These are phyloP conservation scores for Aurelia aurita complex sp. Pacific DNA, from an alignment of 30 jellyfish, hydroid and myxozoan genomes.

Conservation along the genomic window DNA sequence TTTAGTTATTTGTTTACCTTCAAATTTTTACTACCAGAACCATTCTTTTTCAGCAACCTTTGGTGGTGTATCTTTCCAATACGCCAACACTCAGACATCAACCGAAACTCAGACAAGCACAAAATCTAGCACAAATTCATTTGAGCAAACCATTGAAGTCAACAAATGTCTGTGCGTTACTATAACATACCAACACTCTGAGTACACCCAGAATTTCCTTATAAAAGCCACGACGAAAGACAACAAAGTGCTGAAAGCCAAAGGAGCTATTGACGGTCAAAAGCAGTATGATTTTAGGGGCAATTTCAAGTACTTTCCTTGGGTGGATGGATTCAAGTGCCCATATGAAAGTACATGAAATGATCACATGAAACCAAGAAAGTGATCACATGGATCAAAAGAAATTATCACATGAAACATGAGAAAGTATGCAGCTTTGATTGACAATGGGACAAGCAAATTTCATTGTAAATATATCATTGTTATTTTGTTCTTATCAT, in stretches of 20 bases:
- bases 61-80: constrained; percentile 20
- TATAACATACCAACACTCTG: constrained; percentile 7
- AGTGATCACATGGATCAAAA: too few species aligned
- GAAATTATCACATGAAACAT: too few species aligned
- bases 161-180: constrained; percentile 26
- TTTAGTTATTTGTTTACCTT: too few species aligned
- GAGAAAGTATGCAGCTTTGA: too few species aligned
- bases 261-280: constrained; percentile 13
- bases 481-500: too few species aligned
- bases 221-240: constrained; percentile 37
- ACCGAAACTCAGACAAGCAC: constrained; percentile 10
- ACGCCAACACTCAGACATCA: constrained; percentile 7
- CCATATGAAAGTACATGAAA: constrained; percentile 8
- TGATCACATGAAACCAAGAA: too few species aligned
- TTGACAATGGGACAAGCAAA: too few species aligned
- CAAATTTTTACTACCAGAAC: too few species aligned
- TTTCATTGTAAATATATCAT: too few species aligned
- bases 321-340: constrained; percentile 7
- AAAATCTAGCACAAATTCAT: constrained; percentile 2
- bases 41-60: neutral
- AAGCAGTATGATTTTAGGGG: constrained; percentile 10
- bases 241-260: constrained; percentile 10
- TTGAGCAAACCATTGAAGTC: neutral
- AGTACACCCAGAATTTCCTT: constrained; percentile 3
- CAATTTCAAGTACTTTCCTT: neutral